phyloP scores from a whole-genome alignment of 2,113 vertebrate genomes.

The Xiphophorus hellerii region DNA sequence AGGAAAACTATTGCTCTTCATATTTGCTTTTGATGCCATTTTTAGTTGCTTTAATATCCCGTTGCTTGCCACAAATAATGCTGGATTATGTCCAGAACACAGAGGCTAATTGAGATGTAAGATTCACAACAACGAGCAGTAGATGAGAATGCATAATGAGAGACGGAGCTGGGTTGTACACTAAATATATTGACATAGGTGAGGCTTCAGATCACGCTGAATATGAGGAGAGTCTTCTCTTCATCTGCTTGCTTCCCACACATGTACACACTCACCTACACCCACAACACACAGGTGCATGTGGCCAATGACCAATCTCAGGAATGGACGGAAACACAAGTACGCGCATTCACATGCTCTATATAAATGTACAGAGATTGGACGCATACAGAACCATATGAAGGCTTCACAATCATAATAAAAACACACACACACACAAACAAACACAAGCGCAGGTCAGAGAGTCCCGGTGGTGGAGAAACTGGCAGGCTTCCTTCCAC shows the following conservation, averaged over 20 bases:
- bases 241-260: constrained; percentile 65
- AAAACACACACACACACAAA: constrained; percentile 56
- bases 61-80: constrained; percentile 54
- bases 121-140: constrained; percentile 58
- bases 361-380: constrained; percentile 25
- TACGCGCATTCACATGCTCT: constrained; percentile 5
- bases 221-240: constrained; percentile 63
- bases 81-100: constrained; percentile 58
- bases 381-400: constrained; percentile 31
- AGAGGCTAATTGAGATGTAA: constrained; percentile 74
- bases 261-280: constrained; percentile 31
- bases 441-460: constrained; percentile 63
- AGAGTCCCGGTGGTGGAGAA: constrained; percentile 69
- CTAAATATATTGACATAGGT: constrained; percentile 77
- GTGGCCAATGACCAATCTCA: constrained; percentile 13
- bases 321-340: constrained; percentile 11
- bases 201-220: constrained; percentile 66
- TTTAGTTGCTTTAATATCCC: constrained; percentile 28
- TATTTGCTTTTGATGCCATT: constrained; percentile 8
- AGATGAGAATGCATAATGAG: constrained; percentile 70
- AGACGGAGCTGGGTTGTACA: constrained; percentile 62
- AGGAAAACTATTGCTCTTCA: constrained; percentile 3
- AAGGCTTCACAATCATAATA: constrained; percentile 44
- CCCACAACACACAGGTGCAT: constrained; percentile 22
- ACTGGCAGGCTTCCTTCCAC: constrained; percentile 72